These are phyloP conservation scores for Pseudorhiza aurosa DNA, from an alignment of 30 jellyfish, hydroid and myxozoan genomes.

Conservation along the genomic window DNA sequence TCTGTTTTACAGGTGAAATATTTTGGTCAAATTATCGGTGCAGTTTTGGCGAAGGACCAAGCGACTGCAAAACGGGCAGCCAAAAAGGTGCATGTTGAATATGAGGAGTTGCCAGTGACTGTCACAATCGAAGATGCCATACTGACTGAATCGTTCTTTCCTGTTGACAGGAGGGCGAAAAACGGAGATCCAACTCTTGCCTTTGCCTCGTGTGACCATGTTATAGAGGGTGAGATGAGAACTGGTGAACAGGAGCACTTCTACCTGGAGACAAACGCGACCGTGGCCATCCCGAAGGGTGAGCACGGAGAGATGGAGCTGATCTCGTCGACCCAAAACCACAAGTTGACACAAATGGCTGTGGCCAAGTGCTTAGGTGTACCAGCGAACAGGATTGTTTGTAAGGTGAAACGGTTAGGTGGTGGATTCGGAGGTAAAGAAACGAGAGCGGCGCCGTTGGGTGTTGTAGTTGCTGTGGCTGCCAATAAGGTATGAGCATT, in stretches of 20 bases:
- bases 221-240: conserved; percentile 50
- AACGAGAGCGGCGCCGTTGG: conserved; percentile 23
- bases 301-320: conserved; percentile 52
- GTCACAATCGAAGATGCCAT: conserved; percentile 43
- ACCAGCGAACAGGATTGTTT: conserved; percentile 53
- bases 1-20: conserved; percentile 28
- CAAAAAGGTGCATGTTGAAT: conserved; percentile 16
- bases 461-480: conserved; percentile 47
- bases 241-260: conserved; percentile 66
- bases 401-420: conserved; percentile 40
- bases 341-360: conserved; percentile 16
- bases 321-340: conserved; percentile 36
- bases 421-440: conserved; percentile 68
- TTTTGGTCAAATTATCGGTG: conserved; percentile 29
- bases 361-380: conserved; percentile 35
- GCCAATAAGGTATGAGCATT: conserved; percentile 26
- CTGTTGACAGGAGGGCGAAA: not conserved
- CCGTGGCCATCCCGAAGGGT: conserved; percentile 46
- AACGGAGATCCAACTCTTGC: conserved; percentile 3
- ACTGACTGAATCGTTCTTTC: not conserved
- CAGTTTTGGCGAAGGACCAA: conserved; percentile 13
- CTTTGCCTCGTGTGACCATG: conserved; percentile 41
- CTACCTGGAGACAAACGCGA: conserved; percentile 47
- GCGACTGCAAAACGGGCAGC: conserved; percentile 43
- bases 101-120: conserved; percentile 20